Conservation (phyloP, 2,888 invertebrate species). For the Leptopilina syphax region DNA sequence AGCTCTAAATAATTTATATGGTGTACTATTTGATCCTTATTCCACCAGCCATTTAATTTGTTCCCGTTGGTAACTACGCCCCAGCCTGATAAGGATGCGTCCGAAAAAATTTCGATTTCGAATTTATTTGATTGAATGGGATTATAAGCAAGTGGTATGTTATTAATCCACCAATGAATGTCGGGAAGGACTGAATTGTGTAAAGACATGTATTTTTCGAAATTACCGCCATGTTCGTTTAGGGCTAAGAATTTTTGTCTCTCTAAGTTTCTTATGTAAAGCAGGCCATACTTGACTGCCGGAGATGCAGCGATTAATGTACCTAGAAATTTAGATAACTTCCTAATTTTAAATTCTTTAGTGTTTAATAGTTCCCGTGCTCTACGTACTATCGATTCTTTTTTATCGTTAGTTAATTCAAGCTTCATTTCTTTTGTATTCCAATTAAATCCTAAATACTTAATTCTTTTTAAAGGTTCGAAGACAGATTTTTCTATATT, state of each 20-base stretch:
- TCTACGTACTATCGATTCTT: background rate
- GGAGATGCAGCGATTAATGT: too few relatives aligned
- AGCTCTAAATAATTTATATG: constrained; percentile 5
- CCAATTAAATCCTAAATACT: constrained; percentile 39
- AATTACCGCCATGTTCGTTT: background rate
- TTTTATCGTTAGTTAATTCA: constrained; percentile 36
- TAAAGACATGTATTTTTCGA: background rate
- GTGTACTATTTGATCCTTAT: too few relatives aligned
- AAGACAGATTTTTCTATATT: constrained; percentile 37
- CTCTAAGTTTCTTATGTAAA: background rate
- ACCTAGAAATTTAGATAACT: too few relatives aligned
- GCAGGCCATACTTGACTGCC: background rate
- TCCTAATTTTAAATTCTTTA: too few relatives aligned
- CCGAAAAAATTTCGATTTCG: too few relatives aligned
- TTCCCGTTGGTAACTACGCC: too few relatives aligned
- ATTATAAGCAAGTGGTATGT: too few relatives aligned
- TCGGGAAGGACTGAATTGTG: background rate
- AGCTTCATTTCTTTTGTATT: constrained; percentile 23
- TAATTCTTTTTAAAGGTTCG: constrained; percentile 5
- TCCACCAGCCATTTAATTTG: too few relatives aligned
- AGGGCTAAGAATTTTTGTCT: background rate
- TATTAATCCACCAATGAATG: too few relatives aligned
- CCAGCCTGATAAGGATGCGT: too few relatives aligned
- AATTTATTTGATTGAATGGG: too few relatives aligned
- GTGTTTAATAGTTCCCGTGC: too few relatives aligned